A percentile compares a stretch with the other conserved stretches of the same genome.
These are phyloP conservation scores for Meganola albula DNA, from an alignment of 2,888 invertebrate genomes.

Conservation along the genomic window DNA sequence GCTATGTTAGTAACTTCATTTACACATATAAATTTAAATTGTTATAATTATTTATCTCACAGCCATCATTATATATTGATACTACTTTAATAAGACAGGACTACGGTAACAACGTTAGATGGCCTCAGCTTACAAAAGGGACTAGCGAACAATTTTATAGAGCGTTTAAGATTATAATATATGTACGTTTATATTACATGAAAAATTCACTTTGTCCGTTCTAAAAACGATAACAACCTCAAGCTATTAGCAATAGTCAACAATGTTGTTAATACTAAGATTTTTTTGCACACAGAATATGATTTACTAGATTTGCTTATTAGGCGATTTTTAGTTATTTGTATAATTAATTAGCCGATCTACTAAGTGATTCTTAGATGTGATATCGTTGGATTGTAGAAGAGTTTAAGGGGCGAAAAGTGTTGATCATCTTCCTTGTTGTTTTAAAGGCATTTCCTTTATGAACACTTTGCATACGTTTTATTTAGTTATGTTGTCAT, in stretches of 20 bases:
- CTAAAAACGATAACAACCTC: constrained; percentile 77
- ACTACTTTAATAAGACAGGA: constrained; percentile 75
- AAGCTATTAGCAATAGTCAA: constrained; percentile 79
- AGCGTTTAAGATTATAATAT: constrained; percentile 50
- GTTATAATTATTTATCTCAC: constrained; percentile 76
- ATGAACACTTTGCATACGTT: no score
- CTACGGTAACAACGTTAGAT: constrained; percentile 70
- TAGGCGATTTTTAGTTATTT: constrained; percentile 36
- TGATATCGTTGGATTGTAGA: constrained; percentile 29
- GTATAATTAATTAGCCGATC: constrained; percentile 26
- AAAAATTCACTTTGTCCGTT: constrained; percentile 72
- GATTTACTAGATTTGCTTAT: constrained; percentile 57
- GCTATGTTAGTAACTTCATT: constrained; percentile 59
- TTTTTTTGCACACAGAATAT: constrained; percentile 71
- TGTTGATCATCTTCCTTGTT: constrained; percentile 16
- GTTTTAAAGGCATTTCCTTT: constrained; percentile 6
- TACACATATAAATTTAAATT: constrained; percentile 76
- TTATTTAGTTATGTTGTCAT: neutral
- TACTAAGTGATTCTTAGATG: constrained; percentile 29
- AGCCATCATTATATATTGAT: constrained; percentile 78
- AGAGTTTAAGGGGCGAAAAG: constrained; percentile 22
- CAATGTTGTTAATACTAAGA: constrained; percentile 75
- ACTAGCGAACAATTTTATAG: constrained; percentile 71
- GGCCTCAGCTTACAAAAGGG: constrained; percentile 72
- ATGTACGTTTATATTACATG: constrained; percentile 57